phyloP scores from a whole-genome alignment of 2,888 invertebrate genomes.

The Deilephila porcellus region DNA sequence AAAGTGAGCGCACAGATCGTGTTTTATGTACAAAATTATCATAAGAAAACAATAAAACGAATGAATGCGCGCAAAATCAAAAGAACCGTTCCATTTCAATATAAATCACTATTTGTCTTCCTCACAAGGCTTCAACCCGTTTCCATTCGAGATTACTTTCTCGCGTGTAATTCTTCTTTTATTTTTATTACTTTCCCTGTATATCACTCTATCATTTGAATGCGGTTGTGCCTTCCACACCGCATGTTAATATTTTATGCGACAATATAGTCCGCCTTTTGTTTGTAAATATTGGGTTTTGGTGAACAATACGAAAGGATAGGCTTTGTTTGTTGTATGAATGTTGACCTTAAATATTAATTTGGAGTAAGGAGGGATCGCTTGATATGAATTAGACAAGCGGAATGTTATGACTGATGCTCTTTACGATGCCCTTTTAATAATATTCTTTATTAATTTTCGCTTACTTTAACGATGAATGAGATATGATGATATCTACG shows the following conservation, averaged over 20 bases:
- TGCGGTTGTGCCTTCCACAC: neutral
- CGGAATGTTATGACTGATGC: no score
- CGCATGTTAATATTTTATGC: conserved; percentile 3
- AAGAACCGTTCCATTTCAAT: conserved; percentile 58
- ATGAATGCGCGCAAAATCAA: conserved; percentile 56
- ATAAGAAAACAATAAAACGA: conserved; percentile 60
- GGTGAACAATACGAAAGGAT: neutral
- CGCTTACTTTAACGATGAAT: no score
- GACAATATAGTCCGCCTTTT: neutral
- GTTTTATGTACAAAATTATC: conserved; percentile 48
- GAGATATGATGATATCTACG: no score
- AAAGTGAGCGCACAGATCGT: conserved; percentile 29
- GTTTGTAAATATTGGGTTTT: conserved; percentile 2
- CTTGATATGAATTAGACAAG: no score
- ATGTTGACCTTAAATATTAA: neutral
- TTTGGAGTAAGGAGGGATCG: neutral
- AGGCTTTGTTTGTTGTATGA: neutral
- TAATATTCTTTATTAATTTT: no score
- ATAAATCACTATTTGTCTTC: conserved; percentile 63
- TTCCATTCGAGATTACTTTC: conserved; percentile 35
- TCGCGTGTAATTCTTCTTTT: conserved; percentile 30
- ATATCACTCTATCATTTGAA: conserved; percentile 28
- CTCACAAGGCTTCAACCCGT: conserved; percentile 53
- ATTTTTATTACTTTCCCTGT: conserved; percentile 29
- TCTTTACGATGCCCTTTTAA: no score